Evolutionary conservation across 2,797 vertebrate genomes (phyloP).

Genomic region (Muscicapa comitata): DNA sequence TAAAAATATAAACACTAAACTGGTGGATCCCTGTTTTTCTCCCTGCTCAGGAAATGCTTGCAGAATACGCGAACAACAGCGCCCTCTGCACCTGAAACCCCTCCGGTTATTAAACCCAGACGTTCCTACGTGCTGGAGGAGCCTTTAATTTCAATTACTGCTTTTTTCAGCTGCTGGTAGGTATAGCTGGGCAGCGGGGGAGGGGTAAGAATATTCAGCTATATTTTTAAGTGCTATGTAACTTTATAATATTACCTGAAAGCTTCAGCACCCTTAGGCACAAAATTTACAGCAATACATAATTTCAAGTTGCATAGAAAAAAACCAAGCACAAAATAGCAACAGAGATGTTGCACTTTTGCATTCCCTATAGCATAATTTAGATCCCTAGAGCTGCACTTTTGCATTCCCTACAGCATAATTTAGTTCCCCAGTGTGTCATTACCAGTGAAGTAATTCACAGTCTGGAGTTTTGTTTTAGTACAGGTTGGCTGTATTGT

Average conservation of each 20-base stretch:
- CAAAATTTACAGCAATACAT: background rate
- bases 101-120: constrained; percentile 36
- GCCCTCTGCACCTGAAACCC: constrained; percentile 77
- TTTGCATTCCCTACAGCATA: constrained; percentile 17
- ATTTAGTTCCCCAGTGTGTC: background rate
- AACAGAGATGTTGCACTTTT: background rate
- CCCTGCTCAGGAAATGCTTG: constrained; percentile 38
- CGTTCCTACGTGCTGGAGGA: constrained; percentile 15
- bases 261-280: background rate
- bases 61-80: constrained; percentile 78
- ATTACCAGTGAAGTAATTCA: background rate
- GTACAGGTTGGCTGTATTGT: background rate
- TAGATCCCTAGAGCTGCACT: background rate
- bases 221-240: background rate
- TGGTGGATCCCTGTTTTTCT: constrained; percentile 54
- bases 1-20: constrained; percentile 67
- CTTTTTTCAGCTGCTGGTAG: constrained; percentile 34
- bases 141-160: constrained; percentile 44
- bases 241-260: background rate
- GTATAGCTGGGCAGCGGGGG: background rate
- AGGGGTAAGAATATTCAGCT: background rate
- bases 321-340: background rate
- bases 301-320: background rate
- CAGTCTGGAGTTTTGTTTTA: background rate
- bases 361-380: constrained; percentile 22